These are phyloP conservation scores for Rhombomys opimus DNA, from an alignment of 2,113 vertebrate genomes.

Conservation along the genomic window DNA sequence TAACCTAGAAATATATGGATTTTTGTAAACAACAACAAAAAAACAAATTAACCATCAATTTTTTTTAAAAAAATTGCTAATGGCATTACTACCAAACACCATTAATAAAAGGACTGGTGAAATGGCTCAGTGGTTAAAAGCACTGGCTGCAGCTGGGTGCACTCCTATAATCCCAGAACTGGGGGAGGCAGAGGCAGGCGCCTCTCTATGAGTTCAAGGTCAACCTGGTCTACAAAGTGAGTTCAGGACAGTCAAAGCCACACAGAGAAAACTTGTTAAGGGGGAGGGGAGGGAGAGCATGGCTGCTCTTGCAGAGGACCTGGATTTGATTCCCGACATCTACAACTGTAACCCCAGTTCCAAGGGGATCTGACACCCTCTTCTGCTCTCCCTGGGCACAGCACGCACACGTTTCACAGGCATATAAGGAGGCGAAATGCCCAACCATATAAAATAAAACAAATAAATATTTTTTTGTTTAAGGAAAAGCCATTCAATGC, in stretches of 20 bases:
- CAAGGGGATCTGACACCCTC: neutral
- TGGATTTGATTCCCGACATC: too few relatives aligned
- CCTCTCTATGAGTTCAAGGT: too few relatives aligned
- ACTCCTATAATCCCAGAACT: too few relatives aligned
- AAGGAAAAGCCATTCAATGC: neutral
- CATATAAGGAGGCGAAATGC: neutral
- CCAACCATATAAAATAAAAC: neutral
- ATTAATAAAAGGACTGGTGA: neutral
- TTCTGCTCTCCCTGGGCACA: neutral
- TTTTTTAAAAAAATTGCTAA: neutral
- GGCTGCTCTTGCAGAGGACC: too few relatives aligned
- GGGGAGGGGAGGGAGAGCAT: too few relatives aligned
- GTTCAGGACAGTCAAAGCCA: too few relatives aligned
- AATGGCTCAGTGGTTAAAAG: neutral
- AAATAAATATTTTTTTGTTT: neutral
- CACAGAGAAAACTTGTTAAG: too few relatives aligned
- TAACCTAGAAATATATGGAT: neutral
- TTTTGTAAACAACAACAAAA: neutral
- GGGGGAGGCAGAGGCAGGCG: too few relatives aligned
- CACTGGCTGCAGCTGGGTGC: too few relatives aligned
- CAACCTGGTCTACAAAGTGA: too few relatives aligned
- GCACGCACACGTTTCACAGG: neutral
- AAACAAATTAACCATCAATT: neutral
- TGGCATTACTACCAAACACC: too few relatives aligned
- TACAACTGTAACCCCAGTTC: neutral